Evolutionary conservation across 2,888 invertebrate genomes (phyloP).

Genomic region (Stenoptilia bipunctidactyla): DNA sequence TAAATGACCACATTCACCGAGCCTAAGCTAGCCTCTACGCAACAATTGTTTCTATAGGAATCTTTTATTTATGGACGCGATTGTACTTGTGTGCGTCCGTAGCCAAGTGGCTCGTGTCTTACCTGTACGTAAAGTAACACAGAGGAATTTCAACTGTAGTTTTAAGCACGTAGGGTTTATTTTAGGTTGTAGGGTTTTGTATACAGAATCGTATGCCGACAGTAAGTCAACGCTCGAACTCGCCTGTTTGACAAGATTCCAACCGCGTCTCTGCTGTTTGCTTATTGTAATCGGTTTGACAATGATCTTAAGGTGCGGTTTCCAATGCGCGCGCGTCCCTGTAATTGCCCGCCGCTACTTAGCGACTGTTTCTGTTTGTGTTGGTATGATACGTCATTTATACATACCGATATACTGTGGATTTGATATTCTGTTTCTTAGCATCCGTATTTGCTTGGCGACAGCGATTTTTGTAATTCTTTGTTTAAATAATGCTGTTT

Average conservation of each 20-base stretch:
- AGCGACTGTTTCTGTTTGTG: slow-evolving; percentile 50
- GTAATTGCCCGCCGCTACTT: slow-evolving; percentile 59
- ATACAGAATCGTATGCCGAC: slow-evolving; percentile 66
- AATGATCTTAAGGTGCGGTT: slow-evolving; percentile 72
- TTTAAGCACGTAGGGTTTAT: slow-evolving; percentile 19
- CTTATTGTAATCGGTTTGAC: slow-evolving; percentile 72
- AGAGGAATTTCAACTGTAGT: slow-evolving; percentile 24
- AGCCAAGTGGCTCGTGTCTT: slow-evolving; percentile 61
- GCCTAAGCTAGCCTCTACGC: slow-evolving; percentile 66
- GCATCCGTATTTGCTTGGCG: slow-evolving; percentile 64
- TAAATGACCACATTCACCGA: slow-evolving; percentile 55
- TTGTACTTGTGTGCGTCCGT: slow-evolving; percentile 49
- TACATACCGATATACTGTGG: slow-evolving; percentile 45
- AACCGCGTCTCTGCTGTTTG: slow-evolving; percentile 71
- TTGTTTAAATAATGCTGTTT: too few relatives aligned
- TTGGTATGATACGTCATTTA: slow-evolving; percentile 63
- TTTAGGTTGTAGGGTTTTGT: slow-evolving; percentile 16
- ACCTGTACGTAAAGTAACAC: slow-evolving; percentile 36
- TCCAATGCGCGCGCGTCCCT: slow-evolving; percentile 60
- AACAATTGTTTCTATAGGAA: slow-evolving; percentile 71
- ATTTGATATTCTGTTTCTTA: slow-evolving; percentile 61
- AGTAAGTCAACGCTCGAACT: slow-evolving; percentile 71
- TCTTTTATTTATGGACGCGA: slow-evolving; percentile 67
- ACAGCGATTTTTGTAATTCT: too few relatives aligned
- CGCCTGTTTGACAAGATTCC: slow-evolving; percentile 72